Percentiles rank a stretch among this genome's conserved stretches.
Evolutionary conservation across 2,888 invertebrate species (phyloP).

Genomic region (Agrilus mali): DNA sequence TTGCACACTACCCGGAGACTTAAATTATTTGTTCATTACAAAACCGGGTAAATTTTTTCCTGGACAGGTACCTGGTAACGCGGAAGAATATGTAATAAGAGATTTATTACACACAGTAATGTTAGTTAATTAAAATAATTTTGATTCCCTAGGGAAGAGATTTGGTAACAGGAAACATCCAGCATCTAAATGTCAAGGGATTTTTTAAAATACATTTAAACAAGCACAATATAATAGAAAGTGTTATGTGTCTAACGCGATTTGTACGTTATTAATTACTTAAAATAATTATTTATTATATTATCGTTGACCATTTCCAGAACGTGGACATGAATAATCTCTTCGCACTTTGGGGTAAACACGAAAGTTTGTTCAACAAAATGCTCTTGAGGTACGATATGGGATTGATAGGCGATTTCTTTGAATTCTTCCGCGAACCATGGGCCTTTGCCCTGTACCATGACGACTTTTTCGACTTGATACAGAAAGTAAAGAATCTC

Average conservation of each 20-base stretch:
- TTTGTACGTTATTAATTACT: slow-evolving; percentile 25
- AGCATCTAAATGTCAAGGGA: slow-evolving; percentile 17
- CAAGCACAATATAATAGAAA: slow-evolving; percentile 34
- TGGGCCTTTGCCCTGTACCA: slow-evolving; percentile 45
- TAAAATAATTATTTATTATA: too few relatives aligned
- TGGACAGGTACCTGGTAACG: slow-evolving; percentile 26
- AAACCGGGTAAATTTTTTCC: slow-evolving; percentile 38
- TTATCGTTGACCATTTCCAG: slow-evolving; percentile 18
- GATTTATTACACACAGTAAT: too few relatives aligned
- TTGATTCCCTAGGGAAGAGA: too few relatives aligned
- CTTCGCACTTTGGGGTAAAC: slow-evolving; percentile 49
- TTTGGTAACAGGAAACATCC: too few relatives aligned
- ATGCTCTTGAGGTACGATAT: slow-evolving; percentile 41
- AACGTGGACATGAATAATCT: slow-evolving; percentile 40
- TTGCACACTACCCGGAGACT: slow-evolving; percentile 41
- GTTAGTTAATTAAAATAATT: too few relatives aligned
- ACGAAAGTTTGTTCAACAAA: slow-evolving; percentile 51
- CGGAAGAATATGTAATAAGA: too few relatives aligned
- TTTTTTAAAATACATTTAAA: slow-evolving; percentile 44
- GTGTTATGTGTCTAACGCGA: slow-evolving; percentile 41
- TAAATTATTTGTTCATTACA: slow-evolving; percentile 39
- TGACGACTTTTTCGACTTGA: slow-evolving; percentile 38
- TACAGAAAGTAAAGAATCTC: slow-evolving; percentile 19
- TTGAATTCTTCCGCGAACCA: slow-evolving; percentile 43
- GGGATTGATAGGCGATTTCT: slow-evolving; percentile 45